Percentiles rank a stretch among this genome's conserved stretches.
Evolutionary conservation across 2,888 invertebrate genomes (phyloP).

Genomic region (Pogonocherus hispidulus): DNA sequence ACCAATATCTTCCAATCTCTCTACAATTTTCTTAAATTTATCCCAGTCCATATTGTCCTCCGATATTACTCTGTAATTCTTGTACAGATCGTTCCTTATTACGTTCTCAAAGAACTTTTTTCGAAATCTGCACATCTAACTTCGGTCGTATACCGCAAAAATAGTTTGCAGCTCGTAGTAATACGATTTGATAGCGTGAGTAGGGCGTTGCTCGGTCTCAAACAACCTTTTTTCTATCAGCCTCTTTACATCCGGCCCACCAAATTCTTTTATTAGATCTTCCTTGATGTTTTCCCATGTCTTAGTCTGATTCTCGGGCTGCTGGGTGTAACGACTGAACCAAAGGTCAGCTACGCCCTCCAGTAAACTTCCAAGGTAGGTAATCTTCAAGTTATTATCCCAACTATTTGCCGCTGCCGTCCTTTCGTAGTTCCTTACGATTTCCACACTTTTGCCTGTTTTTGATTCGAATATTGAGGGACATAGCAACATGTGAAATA

Average conservation of each 20-base stretch:
- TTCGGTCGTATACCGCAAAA: constrained; percentile 12
- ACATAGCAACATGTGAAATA: background rate
- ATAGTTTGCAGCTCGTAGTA: constrained; percentile 20
- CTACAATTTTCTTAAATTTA: constrained; percentile 22
- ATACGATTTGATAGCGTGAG: constrained; percentile 12
- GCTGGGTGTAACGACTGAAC: too few species aligned
- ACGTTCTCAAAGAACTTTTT: constrained; percentile 23
- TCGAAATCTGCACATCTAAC: constrained; percentile 18
- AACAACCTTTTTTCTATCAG: constrained; percentile 23
- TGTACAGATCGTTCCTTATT: constrained; percentile 12
- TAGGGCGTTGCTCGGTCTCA: constrained; percentile 21
- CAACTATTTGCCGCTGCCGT: background rate
- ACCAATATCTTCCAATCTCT: constrained; percentile 17
- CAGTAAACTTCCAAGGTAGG: too few species aligned
- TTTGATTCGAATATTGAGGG: background rate
- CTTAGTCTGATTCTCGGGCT: background rate
- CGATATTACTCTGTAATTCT: constrained; percentile 14
- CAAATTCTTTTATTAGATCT: constrained; percentile 20
- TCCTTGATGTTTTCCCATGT: constrained; percentile 13
- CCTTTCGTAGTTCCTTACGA: background rate
- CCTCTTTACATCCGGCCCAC: background rate
- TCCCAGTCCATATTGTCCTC: constrained; percentile 23
- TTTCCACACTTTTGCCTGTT: background rate
- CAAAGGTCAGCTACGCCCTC: too few species aligned
- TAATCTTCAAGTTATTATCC: background rate